Evolutionary conservation across 1,140 invertebrate genomes (phyloP).

Genomic region (Trypoxylus dichotomus): DNA sequence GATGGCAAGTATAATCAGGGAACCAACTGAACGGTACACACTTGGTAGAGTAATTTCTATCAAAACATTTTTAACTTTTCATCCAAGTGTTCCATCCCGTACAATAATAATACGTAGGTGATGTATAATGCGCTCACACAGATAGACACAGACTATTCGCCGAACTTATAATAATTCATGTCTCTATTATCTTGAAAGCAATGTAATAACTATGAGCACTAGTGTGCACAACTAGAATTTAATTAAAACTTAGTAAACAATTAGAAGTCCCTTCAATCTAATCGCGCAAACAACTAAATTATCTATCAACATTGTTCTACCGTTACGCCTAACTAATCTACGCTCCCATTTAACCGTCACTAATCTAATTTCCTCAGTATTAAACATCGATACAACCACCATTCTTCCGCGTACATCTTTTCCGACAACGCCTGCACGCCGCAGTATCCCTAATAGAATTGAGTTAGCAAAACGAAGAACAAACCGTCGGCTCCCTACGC

Average conservation of each 20-base stretch:
- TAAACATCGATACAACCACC: neutral
- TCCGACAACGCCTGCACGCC: neutral
- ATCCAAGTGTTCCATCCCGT: neutral
- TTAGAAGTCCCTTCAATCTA: neutral
- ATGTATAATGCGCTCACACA: no score
- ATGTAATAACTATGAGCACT: neutral
- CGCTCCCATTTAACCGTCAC: neutral
- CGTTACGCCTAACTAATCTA: neutral
- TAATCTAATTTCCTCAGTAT: neutral
- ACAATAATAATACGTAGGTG: no score
- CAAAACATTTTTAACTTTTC: no score
- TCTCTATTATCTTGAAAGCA: neutral
- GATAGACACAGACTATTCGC: no score
- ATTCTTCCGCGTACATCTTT: neutral
- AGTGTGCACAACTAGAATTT: neutral
- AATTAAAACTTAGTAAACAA: neutral
- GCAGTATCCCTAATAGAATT: neutral
- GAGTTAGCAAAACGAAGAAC: neutral
- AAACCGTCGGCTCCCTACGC: no score
- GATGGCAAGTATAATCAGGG: no score
- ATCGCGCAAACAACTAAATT: neutral
- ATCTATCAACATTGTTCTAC: neutral
- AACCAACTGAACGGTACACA: no score
- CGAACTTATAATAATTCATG: no score
- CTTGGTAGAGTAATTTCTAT: no score